Conservation (phyloP, 1,140 invertebrate species). For the Bombus fervidus region DNA sequence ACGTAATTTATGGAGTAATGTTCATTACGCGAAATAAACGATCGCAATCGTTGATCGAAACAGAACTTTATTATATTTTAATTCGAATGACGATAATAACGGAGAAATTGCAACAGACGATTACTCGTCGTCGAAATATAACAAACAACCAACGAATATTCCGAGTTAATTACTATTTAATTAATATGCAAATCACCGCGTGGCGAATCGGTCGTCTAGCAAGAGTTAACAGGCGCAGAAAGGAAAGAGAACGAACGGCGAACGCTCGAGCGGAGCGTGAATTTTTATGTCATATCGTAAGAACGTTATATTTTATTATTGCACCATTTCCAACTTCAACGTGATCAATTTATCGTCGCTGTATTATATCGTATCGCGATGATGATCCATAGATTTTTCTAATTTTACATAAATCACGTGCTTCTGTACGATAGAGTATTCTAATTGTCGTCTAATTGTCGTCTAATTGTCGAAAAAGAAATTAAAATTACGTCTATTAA, state of each 20-base stretch:
- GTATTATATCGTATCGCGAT: neutral
- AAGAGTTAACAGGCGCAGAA: neutral
- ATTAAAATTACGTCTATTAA: too few relatives aligned
- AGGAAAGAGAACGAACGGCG: neutral
- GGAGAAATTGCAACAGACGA: constrained; percentile 21
- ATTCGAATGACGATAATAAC: constrained; percentile 9
- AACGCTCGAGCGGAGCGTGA: too few relatives aligned
- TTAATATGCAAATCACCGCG: constrained; percentile 10
- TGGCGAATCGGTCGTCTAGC: neutral
- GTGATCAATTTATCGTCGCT: neutral
- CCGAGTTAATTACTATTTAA: constrained; percentile 26
- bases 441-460: too few relatives aligned
- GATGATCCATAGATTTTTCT: too few relatives aligned
- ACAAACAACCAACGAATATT: constrained; percentile 22
- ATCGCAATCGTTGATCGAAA: constrained; percentile 17
- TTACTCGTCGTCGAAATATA: constrained; percentile 9
- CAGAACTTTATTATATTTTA: constrained; percentile 38
- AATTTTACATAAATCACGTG: too few relatives aligned
- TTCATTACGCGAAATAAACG: constrained; percentile 28
- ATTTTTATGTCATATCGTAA: too few relatives aligned
- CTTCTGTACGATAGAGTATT: too few relatives aligned
- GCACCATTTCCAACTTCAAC: too few relatives aligned
- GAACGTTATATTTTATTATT: too few relatives aligned
- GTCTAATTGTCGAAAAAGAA: too few relatives aligned
- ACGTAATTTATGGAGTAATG: neutral